Evolutionary conservation across 2,113 vertebrate genomes (phyloP).

Genomic region (Junco hyemalis): DNA sequence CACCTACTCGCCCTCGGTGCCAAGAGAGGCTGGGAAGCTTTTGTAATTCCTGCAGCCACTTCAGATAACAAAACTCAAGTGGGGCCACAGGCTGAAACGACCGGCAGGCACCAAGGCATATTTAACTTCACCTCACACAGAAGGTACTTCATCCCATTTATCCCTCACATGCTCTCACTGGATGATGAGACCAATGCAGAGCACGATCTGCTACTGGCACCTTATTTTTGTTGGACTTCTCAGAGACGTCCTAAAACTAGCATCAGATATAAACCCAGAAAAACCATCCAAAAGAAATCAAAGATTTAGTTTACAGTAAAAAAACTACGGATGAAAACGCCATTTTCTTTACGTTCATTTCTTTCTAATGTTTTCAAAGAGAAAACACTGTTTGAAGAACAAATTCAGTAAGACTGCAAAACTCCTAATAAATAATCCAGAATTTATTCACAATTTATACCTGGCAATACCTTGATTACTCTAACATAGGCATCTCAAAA

Average conservation of each 20-base stretch:
- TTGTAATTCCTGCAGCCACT: neutral
- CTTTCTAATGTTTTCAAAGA: neutral
- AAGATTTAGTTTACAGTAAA: neutral
- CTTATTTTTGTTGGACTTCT: neutral
- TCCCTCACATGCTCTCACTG: accelerated
- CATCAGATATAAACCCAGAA: neutral
- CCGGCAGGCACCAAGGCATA: neutral
- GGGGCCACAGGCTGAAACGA: neutral
- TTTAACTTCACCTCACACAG: neutral
- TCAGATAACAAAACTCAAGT: neutral
- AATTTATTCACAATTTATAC: neutral
- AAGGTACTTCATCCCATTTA: neutral
- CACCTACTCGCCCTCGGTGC: neutral
- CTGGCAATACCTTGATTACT: neutral
- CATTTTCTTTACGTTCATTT: neutral
- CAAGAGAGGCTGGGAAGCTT: neutral
- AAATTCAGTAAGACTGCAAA: neutral
- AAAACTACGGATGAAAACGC: neutral
- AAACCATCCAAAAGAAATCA: neutral
- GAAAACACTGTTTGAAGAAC: neutral
- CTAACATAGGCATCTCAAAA: neutral
- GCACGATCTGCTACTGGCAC: neutral
- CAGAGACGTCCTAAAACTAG: neutral
- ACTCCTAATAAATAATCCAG: neutral
- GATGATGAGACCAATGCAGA: neutral